Evolutionary conservation across 2,113 vertebrate species (phyloP).

Genomic region (Ploceus nigricollis): DNA sequence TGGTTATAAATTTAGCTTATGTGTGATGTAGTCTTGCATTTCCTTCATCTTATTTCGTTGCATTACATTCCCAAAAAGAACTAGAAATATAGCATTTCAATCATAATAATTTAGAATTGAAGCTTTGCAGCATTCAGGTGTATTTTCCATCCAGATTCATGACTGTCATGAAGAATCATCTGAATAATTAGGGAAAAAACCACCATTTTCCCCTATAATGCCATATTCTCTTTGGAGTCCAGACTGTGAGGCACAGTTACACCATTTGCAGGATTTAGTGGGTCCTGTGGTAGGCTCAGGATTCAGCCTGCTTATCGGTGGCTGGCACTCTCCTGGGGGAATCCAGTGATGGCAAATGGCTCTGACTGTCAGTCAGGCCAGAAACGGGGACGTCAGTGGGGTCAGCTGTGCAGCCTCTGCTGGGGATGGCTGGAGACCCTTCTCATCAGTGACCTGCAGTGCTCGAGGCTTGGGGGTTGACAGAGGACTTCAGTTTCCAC

Average conservation of each 20-base stretch:
- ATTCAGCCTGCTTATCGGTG: slow-evolving; percentile 27
- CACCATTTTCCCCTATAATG: background rate
- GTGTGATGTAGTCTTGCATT: background rate
- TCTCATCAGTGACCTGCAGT: background rate
- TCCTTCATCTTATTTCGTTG: background rate
- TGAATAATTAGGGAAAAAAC: background rate
- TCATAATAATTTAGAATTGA: background rate
- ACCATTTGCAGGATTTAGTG: background rate
- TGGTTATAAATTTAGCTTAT: slow-evolving; percentile 18
- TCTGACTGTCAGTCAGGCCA: background rate
- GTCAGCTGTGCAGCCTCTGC: background rate
- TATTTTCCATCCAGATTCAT: background rate
- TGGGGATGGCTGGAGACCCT: background rate
- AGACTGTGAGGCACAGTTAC: background rate
- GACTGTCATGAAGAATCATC: background rate
- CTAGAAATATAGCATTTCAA: background rate
- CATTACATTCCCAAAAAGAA: background rate
- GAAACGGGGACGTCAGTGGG: background rate
- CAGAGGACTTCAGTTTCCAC: background rate
- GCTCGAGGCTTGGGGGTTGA: background rate
- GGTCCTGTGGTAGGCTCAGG: background rate
- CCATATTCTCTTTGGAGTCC: background rate
- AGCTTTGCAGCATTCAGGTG: background rate
- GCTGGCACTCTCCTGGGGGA: background rate
- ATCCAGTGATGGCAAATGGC: background rate